phyloP scores from a whole-genome alignment of 2,797 vertebrate genomes.

The Cephalopachus bancanus region DNA sequence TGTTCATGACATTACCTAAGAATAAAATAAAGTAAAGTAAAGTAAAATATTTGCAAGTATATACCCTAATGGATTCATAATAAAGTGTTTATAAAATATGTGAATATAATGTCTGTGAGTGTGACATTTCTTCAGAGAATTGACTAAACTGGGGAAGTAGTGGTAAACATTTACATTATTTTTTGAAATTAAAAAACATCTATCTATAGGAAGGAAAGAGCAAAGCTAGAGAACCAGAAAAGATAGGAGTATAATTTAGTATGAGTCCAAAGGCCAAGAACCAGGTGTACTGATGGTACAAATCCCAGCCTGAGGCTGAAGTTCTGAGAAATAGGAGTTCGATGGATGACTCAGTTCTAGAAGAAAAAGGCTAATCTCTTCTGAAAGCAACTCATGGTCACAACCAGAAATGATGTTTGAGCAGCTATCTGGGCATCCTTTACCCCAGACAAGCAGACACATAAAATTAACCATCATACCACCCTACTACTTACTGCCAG shows the following conservation, averaged over 20 bases:
- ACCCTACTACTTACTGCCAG: not conserved
- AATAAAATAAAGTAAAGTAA: constrained; percentile 13
- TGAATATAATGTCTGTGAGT: constrained; percentile 62
- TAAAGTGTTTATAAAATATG: constrained; percentile 65
- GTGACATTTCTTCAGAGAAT: constrained; percentile 73
- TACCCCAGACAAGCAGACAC: not conserved
- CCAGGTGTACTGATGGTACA: not conserved
- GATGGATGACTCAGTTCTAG: not conserved
- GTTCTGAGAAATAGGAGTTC: not conserved
- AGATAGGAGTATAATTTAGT: not conserved
- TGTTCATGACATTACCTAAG: constrained; percentile 31
- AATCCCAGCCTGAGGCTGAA: not conserved
- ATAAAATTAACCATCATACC: not conserved
- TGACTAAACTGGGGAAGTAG: constrained; percentile 54
- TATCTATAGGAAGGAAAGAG: not conserved
- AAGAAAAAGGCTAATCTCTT: not conserved
- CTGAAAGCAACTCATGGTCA: not conserved
- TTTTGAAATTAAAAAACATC: constrained; percentile 17
- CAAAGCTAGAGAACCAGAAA: not conserved
- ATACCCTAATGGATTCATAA: constrained; percentile 61
- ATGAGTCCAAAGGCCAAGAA: not conserved
- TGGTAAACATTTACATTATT: constrained; percentile 65
- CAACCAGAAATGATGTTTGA: not conserved
- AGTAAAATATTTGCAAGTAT: constrained; percentile 71
- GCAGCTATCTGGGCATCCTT: not conserved